These are phyloP conservation scores for Phanerotoma sp. DNA, from an alignment of 2,888 invertebrate genomes.

Conservation along the genomic window DNA sequence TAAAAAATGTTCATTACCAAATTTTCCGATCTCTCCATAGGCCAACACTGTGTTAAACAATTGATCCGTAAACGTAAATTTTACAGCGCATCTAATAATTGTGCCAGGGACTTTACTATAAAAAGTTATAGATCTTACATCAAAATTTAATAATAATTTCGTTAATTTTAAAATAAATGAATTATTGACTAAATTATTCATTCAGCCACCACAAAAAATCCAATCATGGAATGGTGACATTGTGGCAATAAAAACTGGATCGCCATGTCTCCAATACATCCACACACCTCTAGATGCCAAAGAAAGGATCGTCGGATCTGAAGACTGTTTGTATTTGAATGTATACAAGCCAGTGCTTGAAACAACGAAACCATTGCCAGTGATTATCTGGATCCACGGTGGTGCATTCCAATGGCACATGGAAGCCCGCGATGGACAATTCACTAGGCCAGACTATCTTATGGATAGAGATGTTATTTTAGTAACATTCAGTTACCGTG, in stretches of 20 bases:
- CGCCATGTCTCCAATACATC: slow-evolving; percentile 46
- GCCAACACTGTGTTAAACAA: too few relatives aligned
- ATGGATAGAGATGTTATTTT: slow-evolving; percentile 68
- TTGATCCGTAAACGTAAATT: too few relatives aligned
- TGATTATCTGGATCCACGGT: slow-evolving; percentile 53
- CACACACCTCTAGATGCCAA: slow-evolving; percentile 33
- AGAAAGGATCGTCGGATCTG: slow-evolving; percentile 43
- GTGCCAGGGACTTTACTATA: too few relatives aligned
- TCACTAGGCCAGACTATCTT: slow-evolving; percentile 60
- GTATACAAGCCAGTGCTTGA: slow-evolving; percentile 44
- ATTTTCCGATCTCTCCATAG: too few relatives aligned
- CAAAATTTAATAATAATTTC: too few relatives aligned
- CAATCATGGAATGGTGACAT: slow-evolving; percentile 44
- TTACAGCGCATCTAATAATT: too few relatives aligned
- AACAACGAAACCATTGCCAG: slow-evolving; percentile 38
- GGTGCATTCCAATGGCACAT: slow-evolving; percentile 64
- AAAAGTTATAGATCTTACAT: too few relatives aligned
- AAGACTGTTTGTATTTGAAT: slow-evolving; percentile 52
- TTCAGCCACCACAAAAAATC: slow-evolving; percentile 43
- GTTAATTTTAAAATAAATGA: background rate
- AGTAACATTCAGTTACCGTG: slow-evolving; percentile 70
- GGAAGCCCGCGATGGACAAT: slow-evolving; percentile 54
- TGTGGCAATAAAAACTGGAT: slow-evolving; percentile 44
- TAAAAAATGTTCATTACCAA: background rate
- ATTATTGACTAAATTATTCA: background rate